Evolutionary conservation across 2,888 invertebrate genomes (phyloP), one percentile per base, ranked within the genome.

Genomic region (Nomada ruficornis): DNA sequence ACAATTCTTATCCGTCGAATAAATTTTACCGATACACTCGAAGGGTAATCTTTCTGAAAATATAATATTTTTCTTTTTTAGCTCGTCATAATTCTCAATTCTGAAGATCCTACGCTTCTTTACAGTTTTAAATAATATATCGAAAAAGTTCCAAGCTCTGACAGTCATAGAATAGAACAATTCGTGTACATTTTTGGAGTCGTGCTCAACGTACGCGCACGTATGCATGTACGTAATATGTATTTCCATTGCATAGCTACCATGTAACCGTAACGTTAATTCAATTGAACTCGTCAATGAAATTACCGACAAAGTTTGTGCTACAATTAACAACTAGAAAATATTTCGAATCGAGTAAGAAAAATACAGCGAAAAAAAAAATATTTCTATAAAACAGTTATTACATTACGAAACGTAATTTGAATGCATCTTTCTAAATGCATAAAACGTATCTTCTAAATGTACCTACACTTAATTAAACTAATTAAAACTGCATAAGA

Each of bases 41-140:
- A 71, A 75, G 75, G 26, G 72, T 78, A 77, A 60, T 71, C 18
- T 68, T 75, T 82, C 78, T 57, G 75, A 82, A 83, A 83, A 78
- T 83, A 83, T 82, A 82, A 73, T 57, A 63, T 42, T 72, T 69
- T 62, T 52, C 73, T 57, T 57, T 47, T 47, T 47, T 2, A 36
- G 7, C 36, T 36, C 18, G 55, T 71, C 42, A 15, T 52, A 59
- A 71, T 64, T 67, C 60, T 74, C 73, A 62, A 72, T 77, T 78
- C 59, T 68, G 64, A 68, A 78, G 63, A 63, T 62, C 65, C 68
- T 44, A 65, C 73, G 65, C 75, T 75, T 72, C 70, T 1, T 52
- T 59, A 23, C 15, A 71, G 26, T 47, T 65, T 67, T 47, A 44
- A 75, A 68, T 42, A 64, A 72, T 57, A 44, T 64, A 54, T 42